A percentile compares a stretch with the other conserved stretches of the same genome.
phyloP scores from a whole-genome alignment of 1,140 invertebrate species.

The Aphelinus atriplicis region DNA sequence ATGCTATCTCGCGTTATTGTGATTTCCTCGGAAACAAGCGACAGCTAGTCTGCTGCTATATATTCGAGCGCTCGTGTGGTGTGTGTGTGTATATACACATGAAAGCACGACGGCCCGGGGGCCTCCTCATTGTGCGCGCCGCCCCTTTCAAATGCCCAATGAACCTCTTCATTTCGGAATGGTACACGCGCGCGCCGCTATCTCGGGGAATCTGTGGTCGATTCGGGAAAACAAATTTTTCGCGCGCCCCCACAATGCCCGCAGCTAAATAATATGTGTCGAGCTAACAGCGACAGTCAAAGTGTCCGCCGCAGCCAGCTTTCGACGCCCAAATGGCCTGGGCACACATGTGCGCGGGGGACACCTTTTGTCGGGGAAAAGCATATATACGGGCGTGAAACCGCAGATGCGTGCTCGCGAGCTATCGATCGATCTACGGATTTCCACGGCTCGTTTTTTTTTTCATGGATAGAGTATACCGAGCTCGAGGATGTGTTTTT shows the following conservation, averaged over 20 bases:
- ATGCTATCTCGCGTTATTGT: constrained; percentile 18
- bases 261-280: too few species aligned
- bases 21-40: constrained; percentile 24
- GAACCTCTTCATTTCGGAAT: constrained; percentile 21
- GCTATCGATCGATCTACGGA: constrained; percentile 63
- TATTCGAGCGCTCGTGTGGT: background rate
- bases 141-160: background rate
- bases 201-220: constrained; percentile 49
- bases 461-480: background rate
- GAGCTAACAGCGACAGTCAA: too few species aligned
- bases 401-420: constrained; percentile 56
- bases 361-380: too few species aligned
- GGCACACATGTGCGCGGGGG: too few species aligned
- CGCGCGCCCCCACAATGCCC: constrained; percentile 1
- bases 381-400: constrained; percentile 10
- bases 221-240: constrained; percentile 17
- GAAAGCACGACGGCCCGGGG: too few species aligned
- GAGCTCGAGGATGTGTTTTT: too few species aligned
- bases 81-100: constrained; percentile 1
- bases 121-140: background rate
- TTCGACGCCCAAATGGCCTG: too few species aligned
- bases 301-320: too few species aligned
- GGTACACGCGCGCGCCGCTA: constrained; percentile 44
- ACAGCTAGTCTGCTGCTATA: background rate
- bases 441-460: constrained; percentile 56